A percentile compares a stretch with the other conserved stretches of the same genome.
Evolutionary conservation across 2,113 vertebrate genomes (phyloP).

Genomic region (Murina feae): DNA sequence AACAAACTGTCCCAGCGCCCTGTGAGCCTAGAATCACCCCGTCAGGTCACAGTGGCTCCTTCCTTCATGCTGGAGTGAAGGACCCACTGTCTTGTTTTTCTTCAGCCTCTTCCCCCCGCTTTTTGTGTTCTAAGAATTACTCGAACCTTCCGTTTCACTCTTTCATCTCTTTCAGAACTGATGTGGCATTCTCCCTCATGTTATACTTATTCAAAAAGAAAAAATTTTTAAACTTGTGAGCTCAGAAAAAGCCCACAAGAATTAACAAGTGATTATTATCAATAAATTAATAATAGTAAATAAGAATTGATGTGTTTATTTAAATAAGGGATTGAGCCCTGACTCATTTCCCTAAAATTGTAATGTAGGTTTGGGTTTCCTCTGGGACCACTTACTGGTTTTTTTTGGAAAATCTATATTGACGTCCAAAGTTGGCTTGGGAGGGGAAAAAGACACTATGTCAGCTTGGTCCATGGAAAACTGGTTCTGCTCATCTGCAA

Average conservation of each 20-base stretch:
- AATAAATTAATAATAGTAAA: neutral
- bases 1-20: neutral
- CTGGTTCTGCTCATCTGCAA: neutral
- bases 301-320: neutral
- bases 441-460: neutral
- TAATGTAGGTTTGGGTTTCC: neutral
- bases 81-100: neutral
- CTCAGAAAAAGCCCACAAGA: neutral
- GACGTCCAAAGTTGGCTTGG: neutral
- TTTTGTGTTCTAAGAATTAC: neutral
- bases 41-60: neutral
- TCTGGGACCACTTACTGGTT: neutral
- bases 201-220: neutral
- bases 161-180: neutral
- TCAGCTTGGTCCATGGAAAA: neutral
- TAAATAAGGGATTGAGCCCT: conserved; percentile 6
- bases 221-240: neutral
- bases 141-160: neutral
- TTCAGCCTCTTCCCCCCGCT: neutral
- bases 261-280: neutral
- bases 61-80: neutral
- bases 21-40: neutral
- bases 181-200: neutral
- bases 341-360: neutral
- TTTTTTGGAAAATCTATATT: conserved; percentile 36